Evolutionary conservation across 2,797 vertebrate genomes (phyloP).

Genomic region (Hypotaenidia philippensis): DNA sequence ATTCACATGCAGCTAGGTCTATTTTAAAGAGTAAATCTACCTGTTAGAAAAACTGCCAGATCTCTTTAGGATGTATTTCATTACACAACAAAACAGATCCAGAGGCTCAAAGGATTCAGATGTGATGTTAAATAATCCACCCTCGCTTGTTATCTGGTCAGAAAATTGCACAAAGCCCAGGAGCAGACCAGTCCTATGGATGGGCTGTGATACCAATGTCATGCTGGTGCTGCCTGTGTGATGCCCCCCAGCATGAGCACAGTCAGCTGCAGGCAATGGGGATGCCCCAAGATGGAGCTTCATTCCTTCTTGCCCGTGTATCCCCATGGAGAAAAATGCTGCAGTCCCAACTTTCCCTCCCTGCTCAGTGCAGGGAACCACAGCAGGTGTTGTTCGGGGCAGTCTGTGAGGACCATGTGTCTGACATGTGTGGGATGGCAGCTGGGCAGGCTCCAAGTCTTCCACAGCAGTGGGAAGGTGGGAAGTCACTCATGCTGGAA

Average conservation of each 20-base stretch:
- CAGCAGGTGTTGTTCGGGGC: not conserved
- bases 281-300: not conserved
- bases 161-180: not conserved
- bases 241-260: not conserved
- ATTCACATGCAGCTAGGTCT: not conserved
- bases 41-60: not conserved
- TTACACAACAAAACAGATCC: not conserved
- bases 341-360: not conserved
- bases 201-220: not conserved
- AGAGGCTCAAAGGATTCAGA: not conserved
- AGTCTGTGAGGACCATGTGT: fast-evolving
- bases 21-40: not conserved
- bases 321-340: not conserved
- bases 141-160: not conserved
- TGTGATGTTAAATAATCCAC: not conserved
- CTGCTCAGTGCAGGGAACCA: fast-evolving
- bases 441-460: fast-evolving
- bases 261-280: not conserved
- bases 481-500: not conserved
- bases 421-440: not conserved
- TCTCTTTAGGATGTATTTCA: not conserved
- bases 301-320: not conserved
- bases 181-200: not conserved
- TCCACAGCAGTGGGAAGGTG: fast-evolving
- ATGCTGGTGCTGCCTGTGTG: fast-evolving